Base-by-base conservation (phyloP, 1,140 invertebrate genomes). In the Cydia strobilella region DNA sequence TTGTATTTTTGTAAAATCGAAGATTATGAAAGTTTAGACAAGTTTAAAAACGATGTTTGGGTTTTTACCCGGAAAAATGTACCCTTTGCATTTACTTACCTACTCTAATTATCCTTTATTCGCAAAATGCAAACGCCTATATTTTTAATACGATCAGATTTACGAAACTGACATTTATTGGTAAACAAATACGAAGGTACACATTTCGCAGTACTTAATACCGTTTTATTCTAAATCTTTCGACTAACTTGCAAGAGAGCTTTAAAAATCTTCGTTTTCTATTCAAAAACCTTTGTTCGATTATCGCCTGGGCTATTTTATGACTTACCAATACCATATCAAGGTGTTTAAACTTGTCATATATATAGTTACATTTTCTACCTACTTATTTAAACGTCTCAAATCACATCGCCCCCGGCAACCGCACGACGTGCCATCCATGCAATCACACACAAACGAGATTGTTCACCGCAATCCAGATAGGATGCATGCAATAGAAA, bases 391-490 rank as follows among this genome's bases (percentile, higher is more conserved):
- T 12, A 42, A 42, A 48, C n/a, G 1, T 54, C 48, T 54, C 6
- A 15, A n/a, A 18, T 18, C 51, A 18, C 45, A 39, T 4, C 45
- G 45, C 45, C 45, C 3, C 13, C 15, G 45, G 51, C 15, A 54
- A 54, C 51, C 51, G n/a, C 51, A 54, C 51, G n/a, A 18, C 3
- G 15, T 54, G 51, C 51, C 5, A 18, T 0, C 51, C 15, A 2
- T 54, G n/a, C 51, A 54, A 54, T 18, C n/a, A 20, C 5, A 54
- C 15, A 54, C n/a, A 54, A 18, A 54, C 51, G 51, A 54, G 51
- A 54, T 54, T 54, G 51, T 54, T 18, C 51, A 48, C 51, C 51
- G 51, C 51, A 54, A 54, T 54, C n/a, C 51, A 7, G 51, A 54
- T 54, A 7, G 15, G 51, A 54, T 54, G 51, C 51, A 54, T 54